Evolutionary conservation across 2,113 vertebrate genomes (phyloP).

Genomic region (Siniperca chuatsi): DNA sequence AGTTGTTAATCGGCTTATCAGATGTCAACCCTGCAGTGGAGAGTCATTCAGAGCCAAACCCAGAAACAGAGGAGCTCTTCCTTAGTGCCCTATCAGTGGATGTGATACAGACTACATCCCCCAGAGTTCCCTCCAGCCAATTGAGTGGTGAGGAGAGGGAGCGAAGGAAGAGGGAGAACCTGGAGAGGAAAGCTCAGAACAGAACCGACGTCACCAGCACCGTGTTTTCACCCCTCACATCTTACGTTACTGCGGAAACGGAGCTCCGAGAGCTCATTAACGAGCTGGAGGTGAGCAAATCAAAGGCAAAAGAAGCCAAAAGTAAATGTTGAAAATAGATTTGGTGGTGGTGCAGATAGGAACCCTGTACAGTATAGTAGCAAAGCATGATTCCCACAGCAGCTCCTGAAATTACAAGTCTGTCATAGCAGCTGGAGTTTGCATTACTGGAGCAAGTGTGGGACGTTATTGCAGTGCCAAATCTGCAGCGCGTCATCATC

Average conservation of each 20-base stretch:
- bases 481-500: conserved; percentile 52
- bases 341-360: conserved; percentile 3
- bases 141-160: conserved; percentile 85
- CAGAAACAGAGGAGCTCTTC: conserved; percentile 77
- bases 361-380: not conserved
- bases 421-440: conserved; percentile 55
- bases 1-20: conserved; percentile 6
- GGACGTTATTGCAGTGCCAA: conserved; percentile 31
- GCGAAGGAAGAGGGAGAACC: conserved; percentile 87
- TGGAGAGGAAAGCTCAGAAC: conserved; percentile 84
- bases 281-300: conserved; percentile 90
- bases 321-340: conserved; percentile 30
- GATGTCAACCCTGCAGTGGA: conserved; percentile 11
- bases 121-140: conserved; percentile 73
- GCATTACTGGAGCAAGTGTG: conserved; percentile 36
- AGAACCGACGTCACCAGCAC: conserved; percentile 39
- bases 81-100: conserved; percentile 85
- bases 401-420: conserved; percentile 54
- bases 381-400: conserved; percentile 39
- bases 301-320: not conserved
- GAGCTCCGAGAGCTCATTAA: conserved; percentile 90
- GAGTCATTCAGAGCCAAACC: conserved; percentile 33
- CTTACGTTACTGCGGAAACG: conserved; percentile 92
- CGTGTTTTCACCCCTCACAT: conserved; percentile 92
- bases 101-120: conserved; percentile 78